These are phyloP conservation scores for Telmatherina bonti DNA, from an alignment of 2,797 vertebrate genomes.

Conservation along the genomic window DNA sequence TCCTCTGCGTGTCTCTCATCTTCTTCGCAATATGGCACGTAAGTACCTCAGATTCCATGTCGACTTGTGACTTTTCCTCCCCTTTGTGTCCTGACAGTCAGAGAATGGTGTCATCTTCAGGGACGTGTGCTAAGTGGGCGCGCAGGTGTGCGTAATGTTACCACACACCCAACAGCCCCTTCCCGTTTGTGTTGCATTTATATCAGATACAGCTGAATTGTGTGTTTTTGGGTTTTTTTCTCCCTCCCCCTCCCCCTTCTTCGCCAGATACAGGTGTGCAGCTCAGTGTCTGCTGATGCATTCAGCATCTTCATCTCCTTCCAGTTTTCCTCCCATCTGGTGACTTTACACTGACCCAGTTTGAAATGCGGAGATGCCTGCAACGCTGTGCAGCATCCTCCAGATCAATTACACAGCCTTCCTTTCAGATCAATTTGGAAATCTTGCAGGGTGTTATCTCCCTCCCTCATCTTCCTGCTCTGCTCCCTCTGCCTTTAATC, in stretches of 20 bases:
- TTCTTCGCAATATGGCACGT: conserved; percentile 89
- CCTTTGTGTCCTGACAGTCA: background rate
- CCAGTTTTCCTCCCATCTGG: background rate
- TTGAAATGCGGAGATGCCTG: conserved; percentile 15
- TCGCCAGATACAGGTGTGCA: conserved; percentile 34
- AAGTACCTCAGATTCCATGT: conserved; percentile 63
- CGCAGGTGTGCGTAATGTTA: conserved; percentile 34
- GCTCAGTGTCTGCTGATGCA: conserved; percentile 22
- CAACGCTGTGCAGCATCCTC: conserved; percentile 13
- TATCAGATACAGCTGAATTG: background rate
- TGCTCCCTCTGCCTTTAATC: conserved; percentile 52
- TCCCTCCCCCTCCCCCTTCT: background rate
- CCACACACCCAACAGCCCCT: background rate
- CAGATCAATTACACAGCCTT: conserved; percentile 56
- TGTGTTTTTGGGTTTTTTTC: background rate
- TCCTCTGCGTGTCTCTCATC: conserved; percentile 86
- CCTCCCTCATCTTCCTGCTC: conserved; percentile 17
- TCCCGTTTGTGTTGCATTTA: background rate
- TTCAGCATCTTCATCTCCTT: background rate
- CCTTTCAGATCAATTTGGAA: conserved; percentile 59
- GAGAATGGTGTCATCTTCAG: background rate
- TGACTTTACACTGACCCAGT: conserved; percentile 40
- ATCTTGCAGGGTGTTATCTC: conserved; percentile 35
- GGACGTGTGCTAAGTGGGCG: background rate
- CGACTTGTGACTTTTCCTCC: background rate